Base-by-base conservation (phyloP, 1,140 invertebrate genomes). In the Cydia splendana region DNA sequence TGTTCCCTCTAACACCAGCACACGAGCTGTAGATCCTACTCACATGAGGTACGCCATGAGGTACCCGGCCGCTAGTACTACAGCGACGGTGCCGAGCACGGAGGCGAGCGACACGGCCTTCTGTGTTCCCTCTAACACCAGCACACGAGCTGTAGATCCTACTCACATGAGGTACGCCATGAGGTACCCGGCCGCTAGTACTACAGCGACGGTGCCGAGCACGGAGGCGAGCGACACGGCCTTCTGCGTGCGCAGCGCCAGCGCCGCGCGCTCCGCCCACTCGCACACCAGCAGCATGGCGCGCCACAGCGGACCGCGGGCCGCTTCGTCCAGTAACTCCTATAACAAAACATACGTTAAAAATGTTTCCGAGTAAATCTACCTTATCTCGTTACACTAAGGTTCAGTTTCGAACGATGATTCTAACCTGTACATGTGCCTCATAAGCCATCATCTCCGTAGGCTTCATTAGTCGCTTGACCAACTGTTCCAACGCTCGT, bases 121-220 rank as follows among this genome's bases (percentile, higher is more conserved):
- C 24, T 24, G 24, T 24, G 24, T 24, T 24, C 24, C 24, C 24
- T 24, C 24, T 24, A 24, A 24, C 24, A 24, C 24, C 24, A 24
- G 24, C 24, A 24, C 24, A 24, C 24, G 24, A 24, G 24, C 24
- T 24, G 24, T 24, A 24, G 1, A 24, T 24, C 24, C 24, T 24
- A 30, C 84, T 94, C 93, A 97, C 95, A 98, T 96, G 86, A 98
- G 94, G 90, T 98, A 97, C 15, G 97, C 96, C 96, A 99, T 97
- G 74, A 98, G 94, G 90, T 98, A 98, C 4, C 97, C 97, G 76
- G 96, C 95, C 65, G 95, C 95, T 77, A 97, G 94, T 84, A 99
- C 97, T 78, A 98, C 95, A 71, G 96, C 91, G 74, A 98, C 94
- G 7, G 98, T 98, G 74, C 96, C 96, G 38, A 98, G 82, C 34